phyloP scores from a whole-genome alignment of 2,113 vertebrate species.

The Siniperca chuatsi region DNA sequence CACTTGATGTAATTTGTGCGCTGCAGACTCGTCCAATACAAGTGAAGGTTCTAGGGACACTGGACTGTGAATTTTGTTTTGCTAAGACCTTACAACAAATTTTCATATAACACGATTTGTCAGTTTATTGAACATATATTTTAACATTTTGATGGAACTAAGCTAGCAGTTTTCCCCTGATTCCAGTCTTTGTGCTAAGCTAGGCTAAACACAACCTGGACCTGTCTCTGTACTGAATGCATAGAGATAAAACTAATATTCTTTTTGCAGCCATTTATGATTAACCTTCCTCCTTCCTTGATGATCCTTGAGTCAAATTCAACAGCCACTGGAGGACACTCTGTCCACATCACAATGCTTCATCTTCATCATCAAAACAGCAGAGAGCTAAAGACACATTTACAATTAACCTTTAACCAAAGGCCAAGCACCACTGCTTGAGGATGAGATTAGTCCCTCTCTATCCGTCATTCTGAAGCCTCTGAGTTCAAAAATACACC shows the following conservation, averaged over 20 bases:
- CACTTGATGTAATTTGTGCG: background rate
- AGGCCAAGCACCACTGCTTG: slow-evolving; percentile 38
- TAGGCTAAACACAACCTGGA: background rate
- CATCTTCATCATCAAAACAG: slow-evolving; percentile 35
- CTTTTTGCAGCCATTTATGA: background rate
- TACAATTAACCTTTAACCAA: slow-evolving; percentile 52
- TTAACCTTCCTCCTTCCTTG: background rate
- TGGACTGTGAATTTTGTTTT: background rate
- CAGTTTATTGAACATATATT: background rate
- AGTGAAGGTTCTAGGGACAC: background rate
- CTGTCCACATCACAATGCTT: background rate
- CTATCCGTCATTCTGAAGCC: background rate
- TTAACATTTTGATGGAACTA: background rate
- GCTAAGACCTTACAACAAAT: background rate
- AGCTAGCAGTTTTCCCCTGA: background rate
- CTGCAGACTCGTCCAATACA: background rate
- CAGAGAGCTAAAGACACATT: slow-evolving; percentile 39
- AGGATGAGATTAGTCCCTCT: slow-evolving; percentile 17
- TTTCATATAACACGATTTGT: too few species aligned
- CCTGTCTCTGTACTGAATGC: background rate
- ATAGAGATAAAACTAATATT: background rate
- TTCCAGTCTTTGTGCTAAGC: background rate
- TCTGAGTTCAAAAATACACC: background rate
- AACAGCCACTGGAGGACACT: background rate
- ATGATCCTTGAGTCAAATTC: background rate